Evolutionary conservation across 2,888 invertebrate species (phyloP).

Genomic region (Pterobdella sp.): DNA sequence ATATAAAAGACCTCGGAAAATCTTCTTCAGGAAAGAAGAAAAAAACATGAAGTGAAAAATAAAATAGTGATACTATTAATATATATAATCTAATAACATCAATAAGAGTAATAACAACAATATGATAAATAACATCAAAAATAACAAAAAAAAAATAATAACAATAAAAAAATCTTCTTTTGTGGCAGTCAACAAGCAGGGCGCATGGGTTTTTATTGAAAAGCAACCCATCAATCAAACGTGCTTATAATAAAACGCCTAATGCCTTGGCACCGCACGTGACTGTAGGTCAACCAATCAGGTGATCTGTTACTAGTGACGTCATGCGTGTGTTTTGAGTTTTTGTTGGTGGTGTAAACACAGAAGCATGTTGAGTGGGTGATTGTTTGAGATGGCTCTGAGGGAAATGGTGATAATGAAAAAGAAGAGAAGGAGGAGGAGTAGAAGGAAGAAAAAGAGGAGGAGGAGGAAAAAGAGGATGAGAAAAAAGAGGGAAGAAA

Average conservation of each 20-base stretch:
- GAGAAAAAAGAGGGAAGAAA: not conserved
- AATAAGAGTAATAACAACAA: not conserved
- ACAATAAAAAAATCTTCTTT: not conserved
- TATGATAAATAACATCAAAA: not conserved
- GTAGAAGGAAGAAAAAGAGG: not conserved
- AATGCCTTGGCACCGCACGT: constrained; percentile 21
- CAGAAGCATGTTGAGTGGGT: too few species aligned
- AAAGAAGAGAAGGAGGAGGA: not conserved
- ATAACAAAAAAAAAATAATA: not conserved
- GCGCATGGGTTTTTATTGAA: not conserved
- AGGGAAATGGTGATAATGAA: not conserved
- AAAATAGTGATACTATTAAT: too few species aligned
- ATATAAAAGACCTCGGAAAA: too few species aligned
- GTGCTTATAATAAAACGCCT: constrained; percentile 10
- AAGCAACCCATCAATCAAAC: not conserved
- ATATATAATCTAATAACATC: not conserved
- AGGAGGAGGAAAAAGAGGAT: not conserved
- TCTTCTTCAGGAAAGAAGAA: too few species aligned
- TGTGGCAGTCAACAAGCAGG: not conserved
- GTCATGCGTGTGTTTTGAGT: too few species aligned
- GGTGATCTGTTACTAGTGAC: constrained; percentile 24
- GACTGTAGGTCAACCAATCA: constrained; percentile 28
- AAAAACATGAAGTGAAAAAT: too few species aligned
- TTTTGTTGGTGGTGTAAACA: too few species aligned
- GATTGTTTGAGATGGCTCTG: too few species aligned